Percentiles rank a stretch among this genome's conserved stretches.
Evolutionary conservation across 1,140 invertebrate species (phyloP).

Genomic region (Schlechtendalia chinensis): DNA sequence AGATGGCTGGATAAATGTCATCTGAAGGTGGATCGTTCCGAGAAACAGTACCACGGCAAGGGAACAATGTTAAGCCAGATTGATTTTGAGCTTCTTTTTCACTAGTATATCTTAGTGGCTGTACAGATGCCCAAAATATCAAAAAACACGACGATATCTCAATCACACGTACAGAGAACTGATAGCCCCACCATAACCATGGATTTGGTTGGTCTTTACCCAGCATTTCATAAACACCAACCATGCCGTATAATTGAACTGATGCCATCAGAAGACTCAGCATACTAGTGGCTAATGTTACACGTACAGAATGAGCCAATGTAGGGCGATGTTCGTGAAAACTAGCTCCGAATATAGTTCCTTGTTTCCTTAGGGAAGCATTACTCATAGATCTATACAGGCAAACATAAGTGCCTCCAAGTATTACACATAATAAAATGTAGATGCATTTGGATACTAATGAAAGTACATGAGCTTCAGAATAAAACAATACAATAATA

Average conservation of each 20-base stretch:
- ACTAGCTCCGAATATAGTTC: slow-evolving; percentile 56
- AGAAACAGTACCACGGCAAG: slow-evolving; percentile 60
- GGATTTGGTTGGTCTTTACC: slow-evolving; percentile 59
- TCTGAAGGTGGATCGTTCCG: slow-evolving; percentile 55
- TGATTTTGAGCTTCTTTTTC: slow-evolving; percentile 58
- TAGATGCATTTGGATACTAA: slow-evolving; percentile 79
- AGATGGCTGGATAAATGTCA: slow-evolving; percentile 76
- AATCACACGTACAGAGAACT: slow-evolving; percentile 76
- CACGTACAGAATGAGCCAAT: slow-evolving; percentile 72
- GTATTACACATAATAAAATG: slow-evolving; percentile 72
- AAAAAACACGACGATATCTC: slow-evolving; percentile 80
- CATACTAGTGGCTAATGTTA: slow-evolving; percentile 79
- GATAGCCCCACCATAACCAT: slow-evolving; percentile 88
- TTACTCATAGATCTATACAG: slow-evolving; percentile 65
- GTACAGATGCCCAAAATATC: slow-evolving; percentile 74
- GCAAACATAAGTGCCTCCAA: slow-evolving; percentile 81
- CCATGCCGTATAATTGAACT: slow-evolving; percentile 79
- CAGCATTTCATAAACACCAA: slow-evolving; percentile 66
- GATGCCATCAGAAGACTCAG: slow-evolving; percentile 77
- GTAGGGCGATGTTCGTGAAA: slow-evolving; percentile 58
- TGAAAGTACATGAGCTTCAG: slow-evolving; percentile 63
- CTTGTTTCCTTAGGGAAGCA: slow-evolving; percentile 57
- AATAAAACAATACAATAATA: slow-evolving; percentile 73
- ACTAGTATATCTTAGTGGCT: slow-evolving; percentile 56
- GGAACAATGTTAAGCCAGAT: slow-evolving; percentile 71